Conservation (phyloP, 2,888 invertebrate genomes). For the Drosophila parthenogenetica region DNA sequence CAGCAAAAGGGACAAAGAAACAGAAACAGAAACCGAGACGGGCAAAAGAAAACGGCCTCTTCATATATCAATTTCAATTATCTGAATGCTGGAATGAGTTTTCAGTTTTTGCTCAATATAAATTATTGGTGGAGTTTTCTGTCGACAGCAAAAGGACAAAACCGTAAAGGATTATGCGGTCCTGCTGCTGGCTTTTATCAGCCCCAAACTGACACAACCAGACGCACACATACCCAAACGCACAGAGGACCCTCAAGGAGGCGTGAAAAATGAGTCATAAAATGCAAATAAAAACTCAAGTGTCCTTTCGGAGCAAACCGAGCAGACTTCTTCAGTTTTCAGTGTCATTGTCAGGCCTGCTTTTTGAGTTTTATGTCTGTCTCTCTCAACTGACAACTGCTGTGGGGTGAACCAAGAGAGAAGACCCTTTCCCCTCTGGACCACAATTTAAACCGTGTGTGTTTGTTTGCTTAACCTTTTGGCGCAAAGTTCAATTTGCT, state of each 20-base stretch:
- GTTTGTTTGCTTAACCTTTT: conserved; percentile 71
- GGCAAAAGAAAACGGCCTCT: conserved; percentile 46
- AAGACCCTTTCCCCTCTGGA: not conserved
- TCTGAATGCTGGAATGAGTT: conserved; percentile 45
- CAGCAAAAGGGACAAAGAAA: conserved; percentile 48
- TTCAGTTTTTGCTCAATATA: conserved; percentile 58
- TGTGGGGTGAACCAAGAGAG: not conserved
- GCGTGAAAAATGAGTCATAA: conserved; percentile 80
- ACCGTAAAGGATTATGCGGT: conserved; percentile 77
- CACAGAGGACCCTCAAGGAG: conserved; percentile 12
- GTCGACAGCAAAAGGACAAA: conserved; percentile 63
- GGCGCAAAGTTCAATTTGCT: conserved; percentile 65
- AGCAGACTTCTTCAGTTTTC: conserved; percentile 29
- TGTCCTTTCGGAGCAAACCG: conserved; percentile 54
- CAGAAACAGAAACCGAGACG: too few relatives aligned
- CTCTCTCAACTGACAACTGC: conserved; percentile 31
- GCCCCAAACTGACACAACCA: conserved; percentile 68
- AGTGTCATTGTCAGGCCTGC: conserved; percentile 54
- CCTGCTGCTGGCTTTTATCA: conserved; percentile 75
- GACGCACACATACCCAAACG: not conserved
- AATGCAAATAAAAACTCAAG: conserved; percentile 79
- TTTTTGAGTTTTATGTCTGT: conserved; percentile 44
- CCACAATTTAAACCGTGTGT: conserved; percentile 12
- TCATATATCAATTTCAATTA: conserved; percentile 82
- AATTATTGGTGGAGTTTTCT: conserved; percentile 69